Evolutionary conservation across 2,888 invertebrate genomes (phyloP), one percentile per base, ranked within the genome.

Genomic region (Tuberolachnus salignus): DNA sequence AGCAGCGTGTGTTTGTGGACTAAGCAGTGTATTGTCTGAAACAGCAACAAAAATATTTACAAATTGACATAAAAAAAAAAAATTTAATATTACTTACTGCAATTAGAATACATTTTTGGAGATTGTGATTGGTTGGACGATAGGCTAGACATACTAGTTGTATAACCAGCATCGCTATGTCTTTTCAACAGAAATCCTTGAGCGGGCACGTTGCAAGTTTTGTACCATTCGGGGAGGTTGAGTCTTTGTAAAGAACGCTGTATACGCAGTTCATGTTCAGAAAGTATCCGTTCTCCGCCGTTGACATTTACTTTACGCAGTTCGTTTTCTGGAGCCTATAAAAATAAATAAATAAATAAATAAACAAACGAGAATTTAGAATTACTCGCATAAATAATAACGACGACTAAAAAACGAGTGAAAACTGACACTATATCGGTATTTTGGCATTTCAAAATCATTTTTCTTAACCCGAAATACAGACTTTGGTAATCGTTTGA

Each of bases 141-240:
- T 26, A 86, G 82, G 82, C 85, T 86, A 66, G 85, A 85, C 81
- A 94, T 89, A 66, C 94, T 94, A 67, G 94, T 94, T 82, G 94
- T 94, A 21, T 81, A 67, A 19, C 80, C 85, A 74, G 89, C 89
- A 85, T 92, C 92, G 84, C 91, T 91, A 85, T 91, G 88, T 83
- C 91, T 90, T 84, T 94, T 92, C 81, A 94, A 89, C 81, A 94
- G 89, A 87, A 93, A 94, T 78, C 93, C 93, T 86, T 92, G 92
- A 81, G 90, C 89, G 34, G 92, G 92, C 72, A 92, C 90, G 82
- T 90, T 90, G 69, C 91, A 91, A 85, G 91, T 91, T 85, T 91
- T 91, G 88, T 91, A 97, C 97, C 97, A 97, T 86, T 97, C 95
- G 81, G 97, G 97, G 82, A 97, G 92, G 87, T 95, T 94, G 83